These are phyloP conservation scores for Scomber japonicus DNA, from an alignment of 2,113 vertebrate species.

Conservation along the genomic window DNA sequence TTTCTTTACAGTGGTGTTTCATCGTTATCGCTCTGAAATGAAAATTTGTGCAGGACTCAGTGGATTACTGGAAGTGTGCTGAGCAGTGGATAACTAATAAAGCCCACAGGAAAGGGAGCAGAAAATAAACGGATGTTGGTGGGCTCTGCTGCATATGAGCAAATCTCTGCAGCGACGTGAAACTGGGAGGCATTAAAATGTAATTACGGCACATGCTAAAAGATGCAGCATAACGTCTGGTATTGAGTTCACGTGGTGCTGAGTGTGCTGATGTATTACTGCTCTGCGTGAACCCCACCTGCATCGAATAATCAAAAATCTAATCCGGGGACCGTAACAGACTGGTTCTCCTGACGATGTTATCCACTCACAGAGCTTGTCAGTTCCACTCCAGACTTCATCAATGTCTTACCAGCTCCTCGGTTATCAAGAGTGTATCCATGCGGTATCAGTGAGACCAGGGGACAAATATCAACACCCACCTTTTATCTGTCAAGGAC, in stretches of 20 bases:
- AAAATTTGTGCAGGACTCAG: constrained; percentile 55
- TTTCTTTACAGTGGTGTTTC: constrained; percentile 55
- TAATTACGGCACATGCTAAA: constrained; percentile 51
- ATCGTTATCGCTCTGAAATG: constrained; percentile 62
- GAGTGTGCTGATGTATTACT: constrained; percentile 43
- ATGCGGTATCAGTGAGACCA: constrained; percentile 49
- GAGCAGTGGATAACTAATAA: constrained; percentile 65
- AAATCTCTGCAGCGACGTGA: constrained; percentile 31
- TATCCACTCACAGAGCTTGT: constrained; percentile 67
- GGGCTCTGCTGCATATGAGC: constrained; percentile 34
- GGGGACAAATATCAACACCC: constrained; percentile 76
- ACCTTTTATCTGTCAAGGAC: constrained; percentile 78
- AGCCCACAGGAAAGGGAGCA: constrained; percentile 46
- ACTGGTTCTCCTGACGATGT: constrained; percentile 56
- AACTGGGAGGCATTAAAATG: constrained; percentile 52
- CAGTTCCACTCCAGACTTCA: constrained; percentile 71
- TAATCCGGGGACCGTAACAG: constrained; percentile 50
- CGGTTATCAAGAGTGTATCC: constrained; percentile 64
- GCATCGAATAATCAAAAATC: constrained; percentile 61
- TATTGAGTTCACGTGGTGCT: constrained; percentile 27
- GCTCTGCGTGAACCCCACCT: constrained; percentile 50
- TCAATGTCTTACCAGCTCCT: constrained; percentile 57
- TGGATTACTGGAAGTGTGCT: constrained; percentile 58
- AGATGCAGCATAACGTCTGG: constrained; percentile 1
- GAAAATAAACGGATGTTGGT: constrained; percentile 50